Percentiles rank a stretch among this genome's conserved stretches.
phyloP scores from a whole-genome alignment of 2,888 invertebrate genomes.

The Scrobipalpa costella region DNA sequence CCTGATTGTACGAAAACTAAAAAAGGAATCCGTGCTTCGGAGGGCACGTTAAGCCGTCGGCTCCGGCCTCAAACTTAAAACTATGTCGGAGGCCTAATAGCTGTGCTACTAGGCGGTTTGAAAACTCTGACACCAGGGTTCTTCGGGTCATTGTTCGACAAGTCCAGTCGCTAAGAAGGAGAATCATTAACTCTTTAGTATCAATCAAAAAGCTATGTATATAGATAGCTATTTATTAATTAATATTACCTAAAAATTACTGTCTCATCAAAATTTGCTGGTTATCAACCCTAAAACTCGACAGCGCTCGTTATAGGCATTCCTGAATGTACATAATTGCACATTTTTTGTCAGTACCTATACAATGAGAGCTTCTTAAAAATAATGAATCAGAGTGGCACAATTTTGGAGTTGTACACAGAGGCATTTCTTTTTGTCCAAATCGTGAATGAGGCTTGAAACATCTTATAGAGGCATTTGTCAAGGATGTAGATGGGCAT shows the following conservation, averaged over 20 bases:
- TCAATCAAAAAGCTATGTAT: too few relatives aligned
- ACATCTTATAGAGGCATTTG: constrained; percentile 5
- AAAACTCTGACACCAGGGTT: too few relatives aligned
- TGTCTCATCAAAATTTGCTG: neutral
- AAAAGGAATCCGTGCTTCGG: too few relatives aligned
- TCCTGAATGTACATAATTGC: constrained; percentile 23
- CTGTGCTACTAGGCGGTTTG: too few relatives aligned
- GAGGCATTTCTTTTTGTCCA: constrained; percentile 10
- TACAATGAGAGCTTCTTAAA: constrained; percentile 27
- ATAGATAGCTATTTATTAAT: too few relatives aligned
- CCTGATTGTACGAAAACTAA: too few relatives aligned
- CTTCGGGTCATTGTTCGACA: too few relatives aligned
- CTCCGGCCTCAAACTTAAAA: too few relatives aligned
- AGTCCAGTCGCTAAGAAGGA: too few relatives aligned
- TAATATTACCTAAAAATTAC: neutral
- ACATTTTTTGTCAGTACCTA: constrained; percentile 26
- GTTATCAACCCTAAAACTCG: neutral
- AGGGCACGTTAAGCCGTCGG: too few relatives aligned
- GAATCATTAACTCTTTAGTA: too few relatives aligned
- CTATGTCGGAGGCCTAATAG: too few relatives aligned
- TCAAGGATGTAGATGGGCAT: neutral
- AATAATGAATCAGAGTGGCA: constrained; percentile 26
- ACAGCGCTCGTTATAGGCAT: constrained; percentile 22
- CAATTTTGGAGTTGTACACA: constrained; percentile 17
- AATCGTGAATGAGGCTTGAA: constrained; percentile 10